Evolutionary conservation across 1,140 invertebrate genomes (phyloP).

Genomic region (Drosophila lacteicornis): DNA sequence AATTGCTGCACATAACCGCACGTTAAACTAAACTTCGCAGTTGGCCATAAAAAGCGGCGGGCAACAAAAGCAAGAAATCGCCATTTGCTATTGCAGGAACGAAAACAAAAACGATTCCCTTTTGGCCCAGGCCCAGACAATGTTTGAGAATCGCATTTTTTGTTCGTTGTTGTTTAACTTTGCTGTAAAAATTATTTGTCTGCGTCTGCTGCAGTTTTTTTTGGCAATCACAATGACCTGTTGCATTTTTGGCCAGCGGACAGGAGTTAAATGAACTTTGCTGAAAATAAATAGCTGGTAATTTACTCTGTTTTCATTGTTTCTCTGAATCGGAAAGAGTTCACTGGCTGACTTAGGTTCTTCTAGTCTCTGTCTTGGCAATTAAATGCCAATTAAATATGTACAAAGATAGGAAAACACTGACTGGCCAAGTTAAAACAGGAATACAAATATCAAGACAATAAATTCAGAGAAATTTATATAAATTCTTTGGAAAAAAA

Average conservation of each 20-base stretch:
- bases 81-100: constrained; percentile 40
- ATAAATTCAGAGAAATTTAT: neutral
- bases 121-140: constrained; percentile 40
- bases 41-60: constrained; percentile 56
- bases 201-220: constrained; percentile 10
- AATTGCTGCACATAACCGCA: constrained; percentile 72
- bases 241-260: constrained; percentile 33
- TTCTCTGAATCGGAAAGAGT: constrained; percentile 3
- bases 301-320: constrained; percentile 28
- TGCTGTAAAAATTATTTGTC: constrained; percentile 42
- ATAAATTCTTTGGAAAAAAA: too few relatives aligned
- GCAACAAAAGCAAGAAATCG: constrained; percentile 31
- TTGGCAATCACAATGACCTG: constrained; percentile 35
- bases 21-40: constrained; percentile 63
- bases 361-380: neutral
- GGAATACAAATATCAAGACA: neutral
- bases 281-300: constrained; percentile 39
- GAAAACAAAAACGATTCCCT: constrained; percentile 37
- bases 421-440: neutral
- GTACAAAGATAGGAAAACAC: neutral
- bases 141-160: constrained; percentile 27
- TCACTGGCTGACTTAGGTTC: constrained; percentile 2
- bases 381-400: constrained; percentile 22
- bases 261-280: constrained; percentile 41
- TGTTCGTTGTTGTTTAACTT: constrained; percentile 16